A percentile compares a stretch with the other conserved stretches of the same genome.
These are phyloP conservation scores for Cynaeus angustus DNA, from an alignment of 2,888 invertebrate species.

Conservation along the genomic window DNA sequence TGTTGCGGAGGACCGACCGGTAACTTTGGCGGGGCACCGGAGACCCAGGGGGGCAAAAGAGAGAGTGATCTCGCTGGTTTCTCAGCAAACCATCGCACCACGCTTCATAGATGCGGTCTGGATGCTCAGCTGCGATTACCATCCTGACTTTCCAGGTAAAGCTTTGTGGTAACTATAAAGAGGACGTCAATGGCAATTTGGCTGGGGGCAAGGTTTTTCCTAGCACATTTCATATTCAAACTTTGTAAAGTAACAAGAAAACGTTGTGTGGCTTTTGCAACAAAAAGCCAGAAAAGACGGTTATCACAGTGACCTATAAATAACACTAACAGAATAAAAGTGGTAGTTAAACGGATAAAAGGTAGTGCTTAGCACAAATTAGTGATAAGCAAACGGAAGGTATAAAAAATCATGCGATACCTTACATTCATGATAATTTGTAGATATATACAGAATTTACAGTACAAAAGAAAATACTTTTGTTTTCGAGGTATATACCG, in stretches of 20 bases:
- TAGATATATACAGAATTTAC: no score
- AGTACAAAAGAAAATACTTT: no score
- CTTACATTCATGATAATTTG: no score
- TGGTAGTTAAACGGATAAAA: no score
- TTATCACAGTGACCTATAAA: no score
- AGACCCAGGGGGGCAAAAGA: constrained; percentile 58
- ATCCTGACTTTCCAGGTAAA: constrained; percentile 27
- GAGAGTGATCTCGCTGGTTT: constrained; percentile 62
- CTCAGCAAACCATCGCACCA: constrained; percentile 51
- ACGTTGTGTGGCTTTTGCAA: no score
- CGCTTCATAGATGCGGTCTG: constrained; percentile 23
- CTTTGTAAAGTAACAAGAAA: background rate
- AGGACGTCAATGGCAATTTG: background rate
- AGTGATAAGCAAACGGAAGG: no score
- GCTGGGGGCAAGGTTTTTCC: background rate
- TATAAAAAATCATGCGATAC: no score
- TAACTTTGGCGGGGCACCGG: constrained; percentile 58
- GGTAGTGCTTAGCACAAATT: no score
- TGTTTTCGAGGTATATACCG: no score
- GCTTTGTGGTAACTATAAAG: background rate
- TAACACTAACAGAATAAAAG: no score
- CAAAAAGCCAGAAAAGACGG: no score
- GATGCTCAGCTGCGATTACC: constrained; percentile 4
- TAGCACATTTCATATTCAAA: background rate
- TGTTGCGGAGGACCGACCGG: constrained; percentile 57